A percentile compares a stretch with the other conserved stretches of the same genome.
Evolutionary conservation across 1,140 invertebrate genomes (phyloP).

Genomic region (Meloidogyne floridensis): DNA sequence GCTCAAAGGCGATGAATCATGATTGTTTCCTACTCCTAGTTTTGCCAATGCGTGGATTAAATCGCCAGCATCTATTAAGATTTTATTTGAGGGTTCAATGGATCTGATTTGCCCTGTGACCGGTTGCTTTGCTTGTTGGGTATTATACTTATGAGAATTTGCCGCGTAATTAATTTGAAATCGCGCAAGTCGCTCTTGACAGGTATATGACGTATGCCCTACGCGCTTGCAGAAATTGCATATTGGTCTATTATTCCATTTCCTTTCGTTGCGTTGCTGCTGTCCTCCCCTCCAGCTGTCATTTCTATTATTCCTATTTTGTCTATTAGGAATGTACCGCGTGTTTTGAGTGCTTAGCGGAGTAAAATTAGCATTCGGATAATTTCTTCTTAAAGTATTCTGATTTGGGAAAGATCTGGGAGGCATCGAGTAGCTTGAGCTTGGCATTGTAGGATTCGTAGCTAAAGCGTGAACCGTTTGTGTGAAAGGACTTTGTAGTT

Average conservation of each 20-base stretch:
- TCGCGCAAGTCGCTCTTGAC: neutral
- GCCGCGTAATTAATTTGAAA: neutral
- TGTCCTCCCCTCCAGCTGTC: no score
- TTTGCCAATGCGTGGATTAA: no score
- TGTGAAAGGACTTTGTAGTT: neutral
- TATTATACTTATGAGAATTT: neutral
- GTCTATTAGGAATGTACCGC: neutral
- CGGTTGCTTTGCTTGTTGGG: no score
- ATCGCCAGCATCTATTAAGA: no score
- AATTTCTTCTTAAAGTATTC: neutral
- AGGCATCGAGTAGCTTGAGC: neutral
- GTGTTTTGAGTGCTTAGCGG: neutral
- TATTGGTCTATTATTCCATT: neutral
- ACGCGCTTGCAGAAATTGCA: neutral
- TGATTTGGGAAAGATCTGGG: neutral
- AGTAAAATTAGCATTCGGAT: neutral
- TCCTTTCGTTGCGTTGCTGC: neutral
- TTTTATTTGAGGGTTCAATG: no score
- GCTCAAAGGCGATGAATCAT: no score
- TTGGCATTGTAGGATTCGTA: no score
- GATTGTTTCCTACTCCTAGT: no score
- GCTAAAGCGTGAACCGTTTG: neutral
- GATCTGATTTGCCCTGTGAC: no score
- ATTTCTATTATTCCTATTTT: no score
- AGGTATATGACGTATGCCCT: neutral